Evolutionary conservation across 2,888 invertebrate species (phyloP), one percentile per base, ranked within the genome.

Genomic region (Bhutanitis thaidina): DNA sequence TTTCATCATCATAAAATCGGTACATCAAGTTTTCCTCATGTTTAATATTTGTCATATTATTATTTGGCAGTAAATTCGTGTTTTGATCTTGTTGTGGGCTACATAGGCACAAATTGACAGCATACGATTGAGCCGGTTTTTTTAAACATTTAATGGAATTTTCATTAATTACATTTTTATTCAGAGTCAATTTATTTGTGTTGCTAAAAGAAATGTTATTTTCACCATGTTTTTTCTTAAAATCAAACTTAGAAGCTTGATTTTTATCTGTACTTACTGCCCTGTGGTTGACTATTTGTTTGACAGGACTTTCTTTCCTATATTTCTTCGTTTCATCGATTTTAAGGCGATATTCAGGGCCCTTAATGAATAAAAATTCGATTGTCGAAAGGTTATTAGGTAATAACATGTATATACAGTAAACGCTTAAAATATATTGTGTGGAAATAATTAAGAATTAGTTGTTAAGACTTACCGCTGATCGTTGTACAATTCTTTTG

Each of bases 91-190:
- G 76, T 55, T 69, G 67, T 34, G 64, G 54, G 16, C 65, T 65
- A 57, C 77, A 84, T 37, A 88, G 59, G 60, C 88, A 88, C 49
- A 85, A 49, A 55, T 86, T 85, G 1, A 86, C 78, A 38, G 85
- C 74, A 61, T 71, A 84, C 3, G 74, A 61, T 43, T 76, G 74
- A 20, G 52, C 56, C 13, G 48, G 45, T 49, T 59, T 69, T 45
- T 58, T 63, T 16, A 57, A 55, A 7, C 44, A 2, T 56, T 56
- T 60, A n/a, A 50, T 53, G 12, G 49, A 27, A 27, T 44, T 41
- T 47, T 58, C 62, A 43, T 9, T 55, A 53, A 7, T 52, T 34
- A 27, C 45, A 39, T 15, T 34, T 36, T 47, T 52, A 29, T 45
- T 53, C 9, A 37, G 30, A 32, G 25, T 50, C 1, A 5, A 32